phyloP scores from a whole-genome alignment of 2,888 invertebrate species.

The Carterocephalus palaemon region DNA sequence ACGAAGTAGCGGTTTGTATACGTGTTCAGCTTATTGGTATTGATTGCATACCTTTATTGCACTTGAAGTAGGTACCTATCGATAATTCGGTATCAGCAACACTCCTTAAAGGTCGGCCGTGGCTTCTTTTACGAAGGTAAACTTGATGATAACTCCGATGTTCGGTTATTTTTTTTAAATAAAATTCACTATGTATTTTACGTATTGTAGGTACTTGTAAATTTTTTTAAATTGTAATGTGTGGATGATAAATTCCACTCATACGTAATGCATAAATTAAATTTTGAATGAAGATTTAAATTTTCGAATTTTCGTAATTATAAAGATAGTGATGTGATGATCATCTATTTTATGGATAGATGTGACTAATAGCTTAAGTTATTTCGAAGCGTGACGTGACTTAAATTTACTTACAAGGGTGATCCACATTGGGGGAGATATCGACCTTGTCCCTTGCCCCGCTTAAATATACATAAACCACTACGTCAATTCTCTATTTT shows the following conservation, averaged over 20 bases:
- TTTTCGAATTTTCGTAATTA: no score
- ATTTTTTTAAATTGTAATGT: no score
- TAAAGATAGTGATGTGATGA: no score
- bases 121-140: constrained; percentile 15
- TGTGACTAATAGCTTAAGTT: constrained; percentile 14
- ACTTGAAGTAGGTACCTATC: constrained; percentile 22
- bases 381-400: constrained; percentile 11
- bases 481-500: constrained; percentile 1
- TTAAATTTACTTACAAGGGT: constrained; percentile 8
- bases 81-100: constrained; percentile 21
- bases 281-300: no score
- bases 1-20: constrained; percentile 12
- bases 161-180: no score
- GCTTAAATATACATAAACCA: constrained; percentile 3
- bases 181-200: no score
- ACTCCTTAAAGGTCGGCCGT: constrained; percentile 12
- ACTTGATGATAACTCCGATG: constrained; percentile 26
- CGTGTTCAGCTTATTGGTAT: constrained; percentile 10
- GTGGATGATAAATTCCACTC: background rate
- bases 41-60: constrained; percentile 17
- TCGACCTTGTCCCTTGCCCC: constrained; percentile 1
- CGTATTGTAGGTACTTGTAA: no score
- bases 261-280: no score
- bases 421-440: constrained; percentile 10
- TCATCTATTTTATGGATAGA: no score